Conservation (phyloP, 2,113 vertebrate species). For the Antechinus stuartii region DNA sequence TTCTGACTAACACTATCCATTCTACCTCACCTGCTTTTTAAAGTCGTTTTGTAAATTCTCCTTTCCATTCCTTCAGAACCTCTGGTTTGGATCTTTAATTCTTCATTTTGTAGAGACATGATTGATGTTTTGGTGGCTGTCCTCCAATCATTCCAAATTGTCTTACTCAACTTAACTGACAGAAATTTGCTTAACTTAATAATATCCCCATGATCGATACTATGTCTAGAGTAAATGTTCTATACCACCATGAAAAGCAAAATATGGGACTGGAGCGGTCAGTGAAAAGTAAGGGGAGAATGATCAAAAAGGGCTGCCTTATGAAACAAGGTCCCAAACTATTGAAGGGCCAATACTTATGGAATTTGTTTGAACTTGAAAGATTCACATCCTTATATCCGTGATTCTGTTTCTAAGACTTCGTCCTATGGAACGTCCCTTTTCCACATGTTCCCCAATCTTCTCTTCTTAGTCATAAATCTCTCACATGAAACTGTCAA, state of each 20-base stretch:
- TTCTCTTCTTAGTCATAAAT: constrained; percentile 71
- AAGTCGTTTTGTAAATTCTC: neutral
- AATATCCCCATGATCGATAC: neutral
- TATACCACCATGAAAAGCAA: neutral
- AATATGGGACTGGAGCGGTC: constrained; percentile 8
- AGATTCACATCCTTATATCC: constrained; percentile 31
- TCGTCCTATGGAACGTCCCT: constrained; percentile 37
- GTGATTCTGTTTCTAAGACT: constrained; percentile 50
- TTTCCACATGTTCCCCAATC: constrained; percentile 37
- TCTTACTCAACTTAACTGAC: neutral
- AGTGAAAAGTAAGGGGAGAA: constrained; percentile 17
- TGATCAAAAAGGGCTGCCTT: neutral
- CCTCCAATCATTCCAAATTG: constrained; percentile 19
- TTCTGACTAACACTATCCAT: neutral
- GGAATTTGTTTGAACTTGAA: constrained; percentile 35
- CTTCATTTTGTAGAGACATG: constrained; percentile 32
- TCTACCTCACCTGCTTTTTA: neutral
- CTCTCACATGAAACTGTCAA: constrained; percentile 73
- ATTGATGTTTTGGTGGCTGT: neutral
- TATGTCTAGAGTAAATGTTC: neutral
- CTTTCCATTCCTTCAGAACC: neutral
- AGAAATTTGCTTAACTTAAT: constrained; percentile 11
- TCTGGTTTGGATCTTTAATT: neutral
- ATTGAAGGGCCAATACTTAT: constrained; percentile 23
- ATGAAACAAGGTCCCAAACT: constrained; percentile 15